Percentiles rank a stretch among this genome's conserved stretches.
phyloP scores from a whole-genome alignment of 2,113 vertebrate genomes.

The Colistium nudipinnis region DNA sequence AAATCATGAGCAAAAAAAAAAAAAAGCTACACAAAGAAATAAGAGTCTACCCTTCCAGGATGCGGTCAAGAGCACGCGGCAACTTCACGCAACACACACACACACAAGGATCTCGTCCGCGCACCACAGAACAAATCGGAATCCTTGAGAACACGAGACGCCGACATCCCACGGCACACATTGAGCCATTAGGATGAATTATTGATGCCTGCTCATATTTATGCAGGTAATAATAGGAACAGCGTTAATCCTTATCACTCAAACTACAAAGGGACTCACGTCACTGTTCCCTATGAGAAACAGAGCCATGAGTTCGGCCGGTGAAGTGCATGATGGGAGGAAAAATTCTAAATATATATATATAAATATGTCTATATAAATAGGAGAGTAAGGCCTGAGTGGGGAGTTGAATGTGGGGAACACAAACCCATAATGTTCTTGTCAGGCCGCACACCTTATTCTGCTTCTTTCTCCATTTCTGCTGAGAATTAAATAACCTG shows the following conservation, averaged over 20 bases:
- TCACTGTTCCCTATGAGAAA: constrained; percentile 28
- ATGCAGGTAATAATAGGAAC: constrained; percentile 55
- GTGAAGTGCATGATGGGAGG: constrained; percentile 56
- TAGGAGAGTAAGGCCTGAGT: background rate
- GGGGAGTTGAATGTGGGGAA: background rate
- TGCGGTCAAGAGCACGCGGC: too few relatives aligned
- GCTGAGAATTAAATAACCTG: constrained; percentile 44
- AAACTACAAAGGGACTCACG: constrained; percentile 36
- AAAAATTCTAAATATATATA: too few relatives aligned
- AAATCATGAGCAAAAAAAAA: too few relatives aligned
- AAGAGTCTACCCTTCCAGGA: too few relatives aligned
- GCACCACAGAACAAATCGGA: constrained; percentile 16
- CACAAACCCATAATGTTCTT: too few relatives aligned
- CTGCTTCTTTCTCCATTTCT: too few relatives aligned
- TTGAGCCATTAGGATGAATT: constrained; percentile 53
- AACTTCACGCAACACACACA: too few relatives aligned
- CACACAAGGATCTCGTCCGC: constrained; percentile 7
- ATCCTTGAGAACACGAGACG: constrained; percentile 32
- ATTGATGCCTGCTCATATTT: constrained; percentile 46
- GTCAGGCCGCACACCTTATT: background rate
- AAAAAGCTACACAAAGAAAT: too few relatives aligned
- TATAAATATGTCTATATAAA: too few relatives aligned
- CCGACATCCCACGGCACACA: constrained; percentile 47
- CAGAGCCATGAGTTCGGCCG: too few relatives aligned
- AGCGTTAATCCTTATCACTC: constrained; percentile 50